phyloP scores from a whole-genome alignment of 2,797 vertebrate species.

The Psittacula echo region DNA sequence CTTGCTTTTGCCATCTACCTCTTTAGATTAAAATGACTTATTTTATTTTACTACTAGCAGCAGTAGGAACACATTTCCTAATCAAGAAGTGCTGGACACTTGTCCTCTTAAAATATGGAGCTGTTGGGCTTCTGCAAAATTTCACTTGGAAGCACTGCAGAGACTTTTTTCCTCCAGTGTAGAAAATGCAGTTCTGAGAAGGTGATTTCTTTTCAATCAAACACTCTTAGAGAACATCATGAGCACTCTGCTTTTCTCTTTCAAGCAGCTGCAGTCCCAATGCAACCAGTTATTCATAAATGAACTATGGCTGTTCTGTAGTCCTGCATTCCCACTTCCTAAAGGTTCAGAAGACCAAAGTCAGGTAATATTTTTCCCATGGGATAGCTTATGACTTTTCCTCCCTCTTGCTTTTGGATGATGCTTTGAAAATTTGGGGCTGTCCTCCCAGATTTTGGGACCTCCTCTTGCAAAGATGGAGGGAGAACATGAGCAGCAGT shows the following conservation, averaged over 20 bases:
- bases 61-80: not conserved
- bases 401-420: not conserved
- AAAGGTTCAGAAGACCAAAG: not conserved
- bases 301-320: not conserved
- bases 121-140: not conserved
- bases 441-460: not conserved
- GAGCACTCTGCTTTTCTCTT: not conserved
- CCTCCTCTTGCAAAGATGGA: fast-evolving
- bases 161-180: not conserved
- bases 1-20: not conserved
- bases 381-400: not conserved
- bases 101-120: not conserved
- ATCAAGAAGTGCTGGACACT: not conserved
- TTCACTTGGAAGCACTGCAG: not conserved
- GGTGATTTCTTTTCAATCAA: not conserved
- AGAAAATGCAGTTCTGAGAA: not conserved
- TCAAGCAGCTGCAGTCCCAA: not conserved
- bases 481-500: fast-evolving
- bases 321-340: not conserved
- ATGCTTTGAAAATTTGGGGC: not conserved
- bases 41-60: not conserved
- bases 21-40: not conserved
- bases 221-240: not conserved
- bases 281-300: not conserved
- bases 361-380: not conserved